phyloP scores from a whole-genome alignment of 2,888 invertebrate genomes.

The Orgyia antiqua region DNA sequence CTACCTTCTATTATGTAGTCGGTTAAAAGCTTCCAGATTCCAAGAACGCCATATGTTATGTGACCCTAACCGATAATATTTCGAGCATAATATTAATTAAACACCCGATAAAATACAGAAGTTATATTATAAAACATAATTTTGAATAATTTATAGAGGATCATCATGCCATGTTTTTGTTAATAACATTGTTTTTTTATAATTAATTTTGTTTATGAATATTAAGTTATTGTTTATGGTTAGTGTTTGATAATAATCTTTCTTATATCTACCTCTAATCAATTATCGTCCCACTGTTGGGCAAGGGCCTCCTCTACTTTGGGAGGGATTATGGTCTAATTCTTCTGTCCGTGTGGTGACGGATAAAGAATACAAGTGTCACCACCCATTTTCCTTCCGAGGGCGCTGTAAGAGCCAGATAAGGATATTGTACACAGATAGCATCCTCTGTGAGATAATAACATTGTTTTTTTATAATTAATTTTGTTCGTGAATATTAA shows the following conservation, averaged over 20 bases:
- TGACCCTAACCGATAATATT: constrained; percentile 19
- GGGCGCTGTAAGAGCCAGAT: too few relatives aligned
- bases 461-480: constrained; percentile 16
- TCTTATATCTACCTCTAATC: too few relatives aligned
- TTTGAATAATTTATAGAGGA: constrained; percentile 27
- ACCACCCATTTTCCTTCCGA: too few relatives aligned
- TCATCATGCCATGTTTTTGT: constrained; percentile 21
- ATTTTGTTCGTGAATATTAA: constrained; percentile 23
- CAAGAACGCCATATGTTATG: constrained; percentile 19
- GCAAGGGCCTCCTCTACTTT: too few relatives aligned
- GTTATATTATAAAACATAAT: constrained; percentile 26
- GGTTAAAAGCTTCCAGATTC: constrained; percentile 14
- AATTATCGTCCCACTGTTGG: too few relatives aligned
- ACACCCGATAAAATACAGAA: constrained; percentile 19
- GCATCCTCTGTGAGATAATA: too few relatives aligned
- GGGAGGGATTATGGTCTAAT: too few relatives aligned
- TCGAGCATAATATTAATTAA: constrained; percentile 26
- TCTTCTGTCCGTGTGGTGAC: too few relatives aligned
- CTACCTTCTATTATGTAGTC: too few relatives aligned
- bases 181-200: constrained; percentile 13
- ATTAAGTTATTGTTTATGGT: constrained; percentile 12
- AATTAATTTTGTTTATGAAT: constrained; percentile 22
- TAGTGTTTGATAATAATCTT: constrained; percentile 2
- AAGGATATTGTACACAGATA: too few relatives aligned
- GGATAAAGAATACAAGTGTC: too few relatives aligned